These are phyloP conservation scores for Crotalus helleri DNA, from an alignment of 2,113 vertebrate genomes.

Conservation along the genomic window DNA sequence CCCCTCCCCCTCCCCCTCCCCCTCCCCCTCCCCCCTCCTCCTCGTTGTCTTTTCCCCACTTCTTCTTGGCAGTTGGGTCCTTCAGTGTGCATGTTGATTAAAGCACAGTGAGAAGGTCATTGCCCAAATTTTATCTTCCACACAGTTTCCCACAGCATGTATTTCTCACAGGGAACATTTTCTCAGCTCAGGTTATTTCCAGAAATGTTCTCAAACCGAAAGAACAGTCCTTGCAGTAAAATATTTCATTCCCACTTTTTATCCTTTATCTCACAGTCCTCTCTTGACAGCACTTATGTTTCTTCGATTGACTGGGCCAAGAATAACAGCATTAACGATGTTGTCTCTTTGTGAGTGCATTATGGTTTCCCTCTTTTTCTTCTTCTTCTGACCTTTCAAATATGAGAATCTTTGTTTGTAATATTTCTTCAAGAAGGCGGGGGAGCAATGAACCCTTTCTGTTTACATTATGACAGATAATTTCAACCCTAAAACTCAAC, in stretches of 20 bases:
- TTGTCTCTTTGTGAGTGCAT: slow-evolving; percentile 66
- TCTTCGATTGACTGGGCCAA: slow-evolving; percentile 69
- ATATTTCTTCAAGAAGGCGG: slow-evolving; percentile 50
- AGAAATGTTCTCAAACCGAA: slow-evolving; percentile 73
- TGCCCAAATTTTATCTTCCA: slow-evolving; percentile 73
- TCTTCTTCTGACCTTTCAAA: slow-evolving; percentile 65
- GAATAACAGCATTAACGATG: slow-evolving; percentile 70
- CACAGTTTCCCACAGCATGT: slow-evolving; percentile 70
- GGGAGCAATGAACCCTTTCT: slow-evolving; percentile 33
- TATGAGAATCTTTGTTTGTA: slow-evolving; percentile 63
- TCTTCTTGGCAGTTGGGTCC: slow-evolving; percentile 36
- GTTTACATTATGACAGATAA: accelerated
- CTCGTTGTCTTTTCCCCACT: neutral
- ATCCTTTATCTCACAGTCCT: slow-evolving; percentile 66
- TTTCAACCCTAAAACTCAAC: slow-evolving; percentile 6
- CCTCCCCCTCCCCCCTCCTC: neutral
- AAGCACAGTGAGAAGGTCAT: slow-evolving; percentile 69
- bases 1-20: too few species aligned
- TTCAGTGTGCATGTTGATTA: slow-evolving; percentile 59
- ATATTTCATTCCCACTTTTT: slow-evolving; percentile 71
- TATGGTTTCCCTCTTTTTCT: slow-evolving; percentile 58
- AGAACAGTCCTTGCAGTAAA: slow-evolving; percentile 70
- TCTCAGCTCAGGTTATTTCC: slow-evolving; percentile 75
- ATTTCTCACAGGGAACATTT: slow-evolving; percentile 69
- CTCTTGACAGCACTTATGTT: slow-evolving; percentile 71